Conservation (phyloP, 2,113 vertebrate genomes). For the Thunnus thynnus region DNA sequence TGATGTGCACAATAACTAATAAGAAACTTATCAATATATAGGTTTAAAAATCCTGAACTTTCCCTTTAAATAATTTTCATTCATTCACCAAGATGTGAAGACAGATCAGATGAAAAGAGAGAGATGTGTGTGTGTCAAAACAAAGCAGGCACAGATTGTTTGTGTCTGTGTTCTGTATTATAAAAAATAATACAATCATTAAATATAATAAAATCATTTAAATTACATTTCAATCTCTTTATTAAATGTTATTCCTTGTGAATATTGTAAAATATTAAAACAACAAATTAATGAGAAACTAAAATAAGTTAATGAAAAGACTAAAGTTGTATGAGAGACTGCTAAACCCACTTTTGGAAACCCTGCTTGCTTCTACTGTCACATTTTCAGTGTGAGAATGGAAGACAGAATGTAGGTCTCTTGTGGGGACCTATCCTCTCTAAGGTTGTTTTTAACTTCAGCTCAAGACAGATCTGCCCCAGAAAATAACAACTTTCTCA, state of each 20-base stretch:
- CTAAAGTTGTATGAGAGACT: neutral
- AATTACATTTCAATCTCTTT: neutral
- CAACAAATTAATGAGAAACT: too few species aligned
- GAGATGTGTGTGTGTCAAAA: neutral
- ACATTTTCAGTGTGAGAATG: slow-evolving; percentile 13
- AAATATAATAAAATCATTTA: too few species aligned
- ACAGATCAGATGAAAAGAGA: neutral
- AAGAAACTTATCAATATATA: too few species aligned
- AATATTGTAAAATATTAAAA: too few species aligned
- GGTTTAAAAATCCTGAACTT: neutral
- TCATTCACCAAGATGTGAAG: neutral
- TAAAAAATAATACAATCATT: too few species aligned
- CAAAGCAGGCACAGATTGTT: neutral
- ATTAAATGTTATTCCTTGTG: too few species aligned
- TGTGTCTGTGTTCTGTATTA: neutral
- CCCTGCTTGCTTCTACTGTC: neutral
- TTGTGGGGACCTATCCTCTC: neutral
- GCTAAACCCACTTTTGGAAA: slow-evolving; percentile 8
- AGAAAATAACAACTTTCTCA: neutral
- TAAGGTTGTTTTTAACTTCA: slow-evolving; percentile 34
- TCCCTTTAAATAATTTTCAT: neutral
- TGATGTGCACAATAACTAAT: too few species aligned
- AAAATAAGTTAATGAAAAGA: too few species aligned
- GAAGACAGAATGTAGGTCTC: neutral
- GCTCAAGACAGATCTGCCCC: slow-evolving; percentile 23